Conservation (phyloP, 2,113 vertebrate genomes). For the Physeter macrocephalus region DNA sequence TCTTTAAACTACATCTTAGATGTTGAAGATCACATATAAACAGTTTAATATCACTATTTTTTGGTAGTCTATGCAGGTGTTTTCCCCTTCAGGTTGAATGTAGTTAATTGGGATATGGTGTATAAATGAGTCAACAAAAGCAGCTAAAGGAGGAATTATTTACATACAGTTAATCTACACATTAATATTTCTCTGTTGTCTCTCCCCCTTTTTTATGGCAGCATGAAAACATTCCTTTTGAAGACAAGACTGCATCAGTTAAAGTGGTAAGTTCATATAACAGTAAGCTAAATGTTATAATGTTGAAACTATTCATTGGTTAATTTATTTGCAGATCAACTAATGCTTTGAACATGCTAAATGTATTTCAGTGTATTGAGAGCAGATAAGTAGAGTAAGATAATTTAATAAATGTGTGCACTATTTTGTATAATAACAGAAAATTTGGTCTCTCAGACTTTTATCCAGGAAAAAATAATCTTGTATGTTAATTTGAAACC, state of each 20-base stretch:
- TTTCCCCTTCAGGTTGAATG: background rate
- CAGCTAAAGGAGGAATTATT: background rate
- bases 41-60: background rate
- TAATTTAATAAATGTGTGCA: background rate
- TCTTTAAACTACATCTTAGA: conserved; percentile 8
- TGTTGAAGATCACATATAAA: background rate
- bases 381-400: background rate
- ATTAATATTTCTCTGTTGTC: conserved; percentile 24
- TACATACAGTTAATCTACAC: background rate
- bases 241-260: conserved; percentile 85
- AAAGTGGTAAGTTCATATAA: conserved; percentile 89
- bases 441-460: background rate
- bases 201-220: conserved; percentile 63
- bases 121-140: conserved; percentile 12
- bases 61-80: background rate
- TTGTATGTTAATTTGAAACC: background rate
- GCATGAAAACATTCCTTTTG: conserved; percentile 96
- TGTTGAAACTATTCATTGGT: background rate
- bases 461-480: background rate
- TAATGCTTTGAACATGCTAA: conserved; percentile 21
- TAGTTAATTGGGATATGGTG: background rate
- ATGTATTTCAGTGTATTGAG: background rate
- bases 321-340: conserved; percentile 5
- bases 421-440: conserved; percentile 13
- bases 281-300: background rate